Evolutionary conservation across 2,888 invertebrate species (phyloP).

Genomic region (Machimus rusticus): DNA sequence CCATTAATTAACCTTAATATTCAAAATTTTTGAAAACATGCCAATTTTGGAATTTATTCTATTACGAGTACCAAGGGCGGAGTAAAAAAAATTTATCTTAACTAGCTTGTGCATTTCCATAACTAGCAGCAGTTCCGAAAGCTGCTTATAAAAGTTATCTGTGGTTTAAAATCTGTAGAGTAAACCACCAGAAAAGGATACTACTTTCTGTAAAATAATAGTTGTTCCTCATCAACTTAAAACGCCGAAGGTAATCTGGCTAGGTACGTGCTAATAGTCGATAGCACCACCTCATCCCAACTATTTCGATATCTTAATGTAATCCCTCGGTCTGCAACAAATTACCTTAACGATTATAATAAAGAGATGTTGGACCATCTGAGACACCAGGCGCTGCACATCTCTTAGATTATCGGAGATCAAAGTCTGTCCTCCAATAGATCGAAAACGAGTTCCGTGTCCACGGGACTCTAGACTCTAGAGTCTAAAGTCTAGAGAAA

Average conservation of each 20-base stretch:
- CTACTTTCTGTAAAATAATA: background rate
- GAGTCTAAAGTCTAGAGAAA: background rate
- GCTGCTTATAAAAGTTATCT: background rate
- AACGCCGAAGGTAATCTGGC: background rate
- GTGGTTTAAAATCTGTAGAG: background rate
- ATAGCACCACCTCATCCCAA: background rate
- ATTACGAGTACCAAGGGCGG: background rate
- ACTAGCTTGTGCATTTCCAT: background rate
- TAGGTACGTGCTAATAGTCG: background rate
- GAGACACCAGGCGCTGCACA: background rate
- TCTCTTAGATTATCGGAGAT: background rate
- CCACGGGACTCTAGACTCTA: background rate
- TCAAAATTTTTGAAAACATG: too few relatives aligned
- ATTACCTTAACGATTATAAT: constrained; percentile 21
- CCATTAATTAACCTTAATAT: too few relatives aligned
- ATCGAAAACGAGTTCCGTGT: constrained; percentile 8
- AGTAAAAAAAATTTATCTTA: background rate
- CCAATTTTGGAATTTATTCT: background rate
- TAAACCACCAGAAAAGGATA: background rate
- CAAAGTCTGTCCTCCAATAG: background rate
- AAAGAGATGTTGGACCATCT: background rate
- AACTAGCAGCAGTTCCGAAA: background rate
- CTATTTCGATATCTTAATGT: constrained; percentile 21
- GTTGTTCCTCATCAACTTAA: background rate
- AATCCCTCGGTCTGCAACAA: background rate